These are phyloP conservation scores for Hedya salicella DNA, from an alignment of 2,888 invertebrate species.

Conservation along the genomic window DNA sequence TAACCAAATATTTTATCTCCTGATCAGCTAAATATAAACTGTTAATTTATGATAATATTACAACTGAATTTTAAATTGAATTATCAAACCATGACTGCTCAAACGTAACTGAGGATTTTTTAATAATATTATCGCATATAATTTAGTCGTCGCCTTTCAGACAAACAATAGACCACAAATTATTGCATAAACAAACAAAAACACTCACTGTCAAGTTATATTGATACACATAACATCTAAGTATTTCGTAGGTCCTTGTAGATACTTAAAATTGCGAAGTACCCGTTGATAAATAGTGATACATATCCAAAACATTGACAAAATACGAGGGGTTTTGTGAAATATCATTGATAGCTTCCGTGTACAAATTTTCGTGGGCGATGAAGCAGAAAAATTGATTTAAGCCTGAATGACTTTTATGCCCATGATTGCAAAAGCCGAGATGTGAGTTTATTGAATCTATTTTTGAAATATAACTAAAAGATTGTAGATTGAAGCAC, in stretches of 20 bases:
- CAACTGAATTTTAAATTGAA: too few relatives aligned
- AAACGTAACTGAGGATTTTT: too few relatives aligned
- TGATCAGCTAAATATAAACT: too few relatives aligned
- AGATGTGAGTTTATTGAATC: too few relatives aligned
- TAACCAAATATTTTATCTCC: too few relatives aligned
- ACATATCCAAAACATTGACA: background rate
- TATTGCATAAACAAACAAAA: background rate
- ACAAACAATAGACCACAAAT: background rate
- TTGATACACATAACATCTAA: constrained; percentile 24
- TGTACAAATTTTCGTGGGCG: constrained; percentile 22
- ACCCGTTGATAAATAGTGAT: background rate
- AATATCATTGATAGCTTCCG: constrained; percentile 3
- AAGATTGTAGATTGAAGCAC: too few relatives aligned
- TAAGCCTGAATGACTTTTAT: constrained; percentile 19
- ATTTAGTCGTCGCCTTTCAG: too few relatives aligned
- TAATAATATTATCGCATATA: too few relatives aligned
- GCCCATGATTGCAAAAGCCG: background rate
- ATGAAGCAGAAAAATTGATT: constrained; percentile 33
- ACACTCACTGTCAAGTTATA: constrained; percentile 36
- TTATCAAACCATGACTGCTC: too few relatives aligned
- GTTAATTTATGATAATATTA: too few relatives aligned
- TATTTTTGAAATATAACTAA: too few relatives aligned
- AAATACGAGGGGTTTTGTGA: constrained; percentile 8
- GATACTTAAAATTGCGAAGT: background rate
- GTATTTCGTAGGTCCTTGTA: background rate